Percentiles rank a stretch among this genome's conserved stretches.
Evolutionary conservation across 2,797 vertebrate genomes (phyloP).

Genomic region (Aeoliscus strigatus): DNA sequence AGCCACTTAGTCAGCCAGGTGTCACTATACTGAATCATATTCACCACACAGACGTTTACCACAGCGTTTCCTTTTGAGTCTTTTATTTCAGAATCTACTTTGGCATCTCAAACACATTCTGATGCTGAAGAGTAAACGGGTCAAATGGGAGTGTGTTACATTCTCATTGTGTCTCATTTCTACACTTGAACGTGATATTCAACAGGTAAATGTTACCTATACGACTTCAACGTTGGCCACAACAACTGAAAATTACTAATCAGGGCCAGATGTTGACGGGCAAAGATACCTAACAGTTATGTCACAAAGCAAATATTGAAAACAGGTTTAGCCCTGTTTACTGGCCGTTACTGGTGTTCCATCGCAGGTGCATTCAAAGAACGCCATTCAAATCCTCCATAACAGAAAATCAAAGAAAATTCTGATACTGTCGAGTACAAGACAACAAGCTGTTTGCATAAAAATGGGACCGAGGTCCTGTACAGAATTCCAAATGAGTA

Average conservation of each 20-base stretch:
- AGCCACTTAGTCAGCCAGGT: too few relatives aligned
- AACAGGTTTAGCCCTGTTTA: slow-evolving; percentile 24
- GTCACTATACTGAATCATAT: slow-evolving; percentile 8
- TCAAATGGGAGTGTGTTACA: slow-evolving; percentile 7
- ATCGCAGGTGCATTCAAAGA: too few relatives aligned
- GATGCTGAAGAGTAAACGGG: slow-evolving; percentile 32
- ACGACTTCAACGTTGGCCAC: slow-evolving; percentile 19
- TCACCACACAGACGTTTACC: slow-evolving; percentile 7
- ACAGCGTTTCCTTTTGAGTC: slow-evolving; percentile 2
- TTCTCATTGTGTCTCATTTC: neutral
- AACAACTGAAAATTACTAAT: slow-evolving; percentile 29
- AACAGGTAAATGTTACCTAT: slow-evolving; percentile 51
- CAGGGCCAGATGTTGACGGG: slow-evolving; percentile 32
- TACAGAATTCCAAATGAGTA: slow-evolving; percentile 57
- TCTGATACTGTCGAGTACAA: slow-evolving; percentile 49
- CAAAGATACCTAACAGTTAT: slow-evolving; percentile 55
- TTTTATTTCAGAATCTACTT: slow-evolving; percentile 17
- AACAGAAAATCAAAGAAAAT: slow-evolving; percentile 59
- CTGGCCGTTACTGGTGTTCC: too few relatives aligned
- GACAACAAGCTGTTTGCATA: slow-evolving; percentile 69
- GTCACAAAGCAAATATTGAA: slow-evolving; percentile 44
- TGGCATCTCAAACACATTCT: slow-evolving; percentile 50
- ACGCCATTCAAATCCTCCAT: too few relatives aligned
- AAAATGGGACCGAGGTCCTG: slow-evolving; percentile 48
- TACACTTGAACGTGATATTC: slow-evolving; percentile 2